Evolutionary conservation across 2,888 invertebrate species (phyloP).

Genomic region (Cephus sareptanus): DNA sequence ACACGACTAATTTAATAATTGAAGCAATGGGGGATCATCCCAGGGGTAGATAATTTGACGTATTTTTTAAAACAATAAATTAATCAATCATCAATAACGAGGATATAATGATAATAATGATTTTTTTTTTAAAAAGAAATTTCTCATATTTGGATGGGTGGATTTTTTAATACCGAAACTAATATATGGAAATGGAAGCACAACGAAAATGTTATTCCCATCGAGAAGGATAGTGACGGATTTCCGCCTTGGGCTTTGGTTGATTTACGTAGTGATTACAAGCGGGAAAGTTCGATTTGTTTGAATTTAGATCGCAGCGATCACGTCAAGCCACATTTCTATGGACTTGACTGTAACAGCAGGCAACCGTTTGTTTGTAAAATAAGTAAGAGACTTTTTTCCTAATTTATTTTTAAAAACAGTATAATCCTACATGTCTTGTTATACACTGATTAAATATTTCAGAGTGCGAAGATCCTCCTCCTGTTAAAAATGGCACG

Average conservation of each 20-base stretch:
- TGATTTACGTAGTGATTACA: slow-evolving; percentile 62
- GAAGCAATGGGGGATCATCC: slow-evolving; percentile 51
- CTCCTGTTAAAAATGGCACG: slow-evolving; percentile 37
- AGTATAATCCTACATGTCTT: neutral
- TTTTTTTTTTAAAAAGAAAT: slow-evolving; percentile 28
- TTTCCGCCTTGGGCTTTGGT: slow-evolving; percentile 66
- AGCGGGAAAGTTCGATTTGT: slow-evolving; percentile 65
- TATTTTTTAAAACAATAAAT: neutral
- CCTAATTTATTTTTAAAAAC: no score
- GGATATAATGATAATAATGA: no score
- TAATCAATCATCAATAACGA: neutral
- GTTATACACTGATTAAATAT: neutral
- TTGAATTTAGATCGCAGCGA: slow-evolving; percentile 69
- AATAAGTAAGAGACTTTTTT: slow-evolving; percentile 33
- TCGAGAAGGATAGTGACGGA: slow-evolving; percentile 40
- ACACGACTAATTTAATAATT: slow-evolving; percentile 36
- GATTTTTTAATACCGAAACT: slow-evolving; percentile 23
- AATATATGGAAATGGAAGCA: slow-evolving; percentile 41
- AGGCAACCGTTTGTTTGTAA: slow-evolving; percentile 68
- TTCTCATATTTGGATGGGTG: slow-evolving; percentile 46
- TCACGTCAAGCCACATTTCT: slow-evolving; percentile 67
- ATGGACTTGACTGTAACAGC: slow-evolving; percentile 69
- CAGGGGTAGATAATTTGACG: slow-evolving; percentile 24
- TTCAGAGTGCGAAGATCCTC: slow-evolving; percentile 37
- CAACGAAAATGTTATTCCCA: slow-evolving; percentile 30